Evolutionary conservation across 2,797 vertebrate genomes (phyloP), one percentile per base, ranked within the genome.

Genomic region (Mormyrus hasselquistii): DNA sequence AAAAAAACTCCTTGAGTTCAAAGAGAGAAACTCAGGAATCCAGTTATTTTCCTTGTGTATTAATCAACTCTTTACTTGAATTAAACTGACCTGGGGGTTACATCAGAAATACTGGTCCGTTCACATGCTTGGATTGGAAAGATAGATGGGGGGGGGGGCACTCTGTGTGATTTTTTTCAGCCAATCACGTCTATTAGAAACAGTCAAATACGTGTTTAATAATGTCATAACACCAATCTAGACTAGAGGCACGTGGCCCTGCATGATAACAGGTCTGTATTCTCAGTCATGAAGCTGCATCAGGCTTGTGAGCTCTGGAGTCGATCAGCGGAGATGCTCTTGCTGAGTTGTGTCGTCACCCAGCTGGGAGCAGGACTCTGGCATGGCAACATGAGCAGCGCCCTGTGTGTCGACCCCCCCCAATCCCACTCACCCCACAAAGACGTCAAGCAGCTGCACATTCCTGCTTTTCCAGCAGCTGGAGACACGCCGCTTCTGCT

Each of bases 11-110:
- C 57, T 8, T 8, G n/a, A 62, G n/a, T 62, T 53, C 25, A 79
- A 38, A 29, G 2, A 9, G 69, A 22, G 16, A 44, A 53, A n/a
- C 44, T 22, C n/a, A 88, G 47, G 34, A 82, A 76, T 52, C 50
- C 8, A 82, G 69, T 44, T 82, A 55, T 88, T 88, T 88, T 82
- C 69, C 4, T n/a, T 73, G 25, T n/a, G 50, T 88, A 57, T 55
- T 2, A 29, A 34, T 57, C 57, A 65, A 9, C 3, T 62, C 9
- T 57, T 57, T 14, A 87, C 47, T 79, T 62, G 49, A 88, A 88
- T 55, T 53, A 16, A 50, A 53, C 49, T 88, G 69, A 88, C 69
- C 69, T 53, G 47, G 65, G 65, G 62, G 16, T 82, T 10, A 82
- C 25, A 25, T 41, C 50, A 79, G 7, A 12, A 10, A 14, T 73